Evolutionary conservation across 1,140 invertebrate species (phyloP), one percentile per base, ranked within the genome.

Genomic region (Stenopsyche tienmushanensis): DNA sequence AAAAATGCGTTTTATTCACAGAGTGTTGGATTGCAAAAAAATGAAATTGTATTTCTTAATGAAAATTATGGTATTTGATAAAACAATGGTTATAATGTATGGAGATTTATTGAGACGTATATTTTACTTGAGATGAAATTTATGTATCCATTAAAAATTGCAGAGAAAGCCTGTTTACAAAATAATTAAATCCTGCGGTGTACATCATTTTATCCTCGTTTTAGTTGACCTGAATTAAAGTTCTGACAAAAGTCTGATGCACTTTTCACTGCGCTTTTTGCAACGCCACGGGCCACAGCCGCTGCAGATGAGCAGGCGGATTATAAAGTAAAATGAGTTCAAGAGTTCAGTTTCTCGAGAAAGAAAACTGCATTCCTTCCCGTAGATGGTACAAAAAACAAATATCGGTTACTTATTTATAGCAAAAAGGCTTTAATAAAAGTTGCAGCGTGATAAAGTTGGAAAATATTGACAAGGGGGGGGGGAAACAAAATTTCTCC

Each of bases 321-420:
- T 60, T 60, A 60, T 60, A 60, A 60, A 60, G 57, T 60, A 39
- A 60, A 60, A 60, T 60, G 57, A 47, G 57, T 47, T 60, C 25
- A 24, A 23, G 57, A 60, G 57, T 60, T 45, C 25, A 17, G 57
- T 60, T 34, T 29, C 34, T 60, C 26, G 5, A 34, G 29, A 34
- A 34, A 13, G 13, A 34, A 34, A 34, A 13, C 18, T 53, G 50
- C 5, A 25, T 39, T 17, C 49, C 49, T 45, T 29, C 25, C n/a
- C 9, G 13, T 54, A 18, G 52, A 54, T 29, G 24, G 39, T 15
- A 44, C n/a, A 44, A 15, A 44, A 44, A 44, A 44, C n/a, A 2
- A 15, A 3, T 44, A 13, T 44, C 3, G n/a, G 13, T 44, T 26
- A 7, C 13, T 5, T 29, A 15, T 15, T n/a, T 26, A 7, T 15